Conservation (phyloP, 2,797 vertebrate species). For the Arnoldichthys spilopterus region DNA sequence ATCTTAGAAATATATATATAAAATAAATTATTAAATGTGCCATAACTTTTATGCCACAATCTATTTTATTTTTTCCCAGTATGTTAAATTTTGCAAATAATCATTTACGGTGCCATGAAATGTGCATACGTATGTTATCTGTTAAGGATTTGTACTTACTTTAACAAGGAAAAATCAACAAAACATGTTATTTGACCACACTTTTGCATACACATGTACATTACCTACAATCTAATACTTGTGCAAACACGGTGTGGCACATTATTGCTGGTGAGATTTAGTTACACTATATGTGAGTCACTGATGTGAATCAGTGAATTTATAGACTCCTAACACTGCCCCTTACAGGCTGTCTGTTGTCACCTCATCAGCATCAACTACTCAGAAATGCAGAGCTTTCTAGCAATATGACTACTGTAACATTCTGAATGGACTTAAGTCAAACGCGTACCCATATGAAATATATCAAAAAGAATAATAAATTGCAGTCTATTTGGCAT, state of each 20-base stretch:
- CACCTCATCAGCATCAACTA: background rate
- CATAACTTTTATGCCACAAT: too few relatives aligned
- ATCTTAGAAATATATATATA: too few relatives aligned
- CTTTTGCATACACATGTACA: background rate
- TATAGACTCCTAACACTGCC: background rate
- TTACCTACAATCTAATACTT: conserved; percentile 31
- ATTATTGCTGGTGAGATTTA: conserved; percentile 62
- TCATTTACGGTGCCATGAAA: too few relatives aligned
- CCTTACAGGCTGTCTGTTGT: background rate
- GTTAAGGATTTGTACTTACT: too few relatives aligned
- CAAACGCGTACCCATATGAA: background rate
- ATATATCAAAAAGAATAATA: background rate
- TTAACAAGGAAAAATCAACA: too few relatives aligned
- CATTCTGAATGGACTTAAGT: conserved; percentile 29
- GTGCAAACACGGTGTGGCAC: conserved; percentile 33
- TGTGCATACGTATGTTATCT: too few relatives aligned
- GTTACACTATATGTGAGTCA: conserved; percentile 31
- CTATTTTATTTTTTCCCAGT: too few relatives aligned
- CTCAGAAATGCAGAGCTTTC: background rate
- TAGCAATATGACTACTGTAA: conserved; percentile 16
- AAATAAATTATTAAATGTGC: too few relatives aligned
- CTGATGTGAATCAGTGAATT: conserved; percentile 18
- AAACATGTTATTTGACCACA: too few relatives aligned
- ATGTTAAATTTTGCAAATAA: too few relatives aligned
- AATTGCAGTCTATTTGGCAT: background rate